A percentile compares a stretch with the other conserved stretches of the same genome.
Evolutionary conservation across 2,797 vertebrate genomes (phyloP).

Genomic region (Sandelia bainsii): DNA sequence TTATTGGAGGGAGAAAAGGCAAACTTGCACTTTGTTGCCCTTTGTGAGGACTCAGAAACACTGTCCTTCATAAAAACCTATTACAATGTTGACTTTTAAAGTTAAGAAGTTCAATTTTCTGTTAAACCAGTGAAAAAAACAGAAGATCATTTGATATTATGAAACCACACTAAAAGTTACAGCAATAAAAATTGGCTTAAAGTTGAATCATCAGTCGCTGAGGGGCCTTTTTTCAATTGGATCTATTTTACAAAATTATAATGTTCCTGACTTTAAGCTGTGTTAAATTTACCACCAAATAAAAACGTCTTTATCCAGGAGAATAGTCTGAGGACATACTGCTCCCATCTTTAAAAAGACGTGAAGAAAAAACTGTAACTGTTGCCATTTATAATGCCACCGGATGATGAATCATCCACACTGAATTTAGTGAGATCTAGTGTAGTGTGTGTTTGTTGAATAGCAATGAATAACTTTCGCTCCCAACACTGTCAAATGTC

Average conservation of each 20-base stretch:
- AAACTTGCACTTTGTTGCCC: too few relatives aligned
- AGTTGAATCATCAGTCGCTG: neutral
- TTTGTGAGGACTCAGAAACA: too few relatives aligned
- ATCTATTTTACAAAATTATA: slow-evolving; percentile 4
- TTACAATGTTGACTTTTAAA: too few relatives aligned
- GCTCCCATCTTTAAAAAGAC: slow-evolving; percentile 7
- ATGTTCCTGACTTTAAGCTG: slow-evolving; percentile 1
- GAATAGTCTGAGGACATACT: slow-evolving; percentile 10
- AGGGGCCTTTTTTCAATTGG: neutral
- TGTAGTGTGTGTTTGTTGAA: slow-evolving; percentile 9
- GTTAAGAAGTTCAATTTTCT: too few relatives aligned
- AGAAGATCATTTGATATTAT: too few relatives aligned
- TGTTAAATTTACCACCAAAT: slow-evolving; percentile 25
- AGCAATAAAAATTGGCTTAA: neutral
- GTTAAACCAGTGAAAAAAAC: too few relatives aligned
- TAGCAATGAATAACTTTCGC: slow-evolving; percentile 1
- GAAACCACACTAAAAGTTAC: too few relatives aligned
- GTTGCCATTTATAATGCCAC: slow-evolving; percentile 8
- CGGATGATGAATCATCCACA: slow-evolving; percentile 28
- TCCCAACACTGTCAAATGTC: neutral
- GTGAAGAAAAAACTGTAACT: neutral
- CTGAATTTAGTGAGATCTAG: slow-evolving; percentile 3
- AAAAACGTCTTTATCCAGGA: slow-evolving; percentile 9
- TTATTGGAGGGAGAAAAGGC: too few relatives aligned
- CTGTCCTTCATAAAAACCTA: too few relatives aligned